phyloP scores from a whole-genome alignment of 2,797 vertebrate species.

The Pogoniulus pusillus region DNA sequence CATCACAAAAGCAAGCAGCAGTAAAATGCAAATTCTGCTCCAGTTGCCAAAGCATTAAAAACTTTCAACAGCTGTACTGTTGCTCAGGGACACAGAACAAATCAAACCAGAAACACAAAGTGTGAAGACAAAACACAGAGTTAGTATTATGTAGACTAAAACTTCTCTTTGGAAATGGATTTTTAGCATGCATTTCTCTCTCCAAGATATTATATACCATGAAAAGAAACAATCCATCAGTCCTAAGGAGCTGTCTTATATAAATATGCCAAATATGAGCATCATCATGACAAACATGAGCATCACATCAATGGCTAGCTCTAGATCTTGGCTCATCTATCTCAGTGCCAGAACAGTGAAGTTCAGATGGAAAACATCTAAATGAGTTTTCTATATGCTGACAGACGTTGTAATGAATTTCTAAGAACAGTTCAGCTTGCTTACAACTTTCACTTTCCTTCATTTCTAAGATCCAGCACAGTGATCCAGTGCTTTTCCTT shows the following conservation, averaged over 20 bases:
- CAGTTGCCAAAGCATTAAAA: slow-evolving; percentile 39
- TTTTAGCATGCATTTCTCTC: background rate
- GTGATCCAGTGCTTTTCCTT: background rate
- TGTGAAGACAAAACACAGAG: background rate
- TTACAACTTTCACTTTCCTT: background rate
- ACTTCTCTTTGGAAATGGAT: background rate
- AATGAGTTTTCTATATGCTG: background rate
- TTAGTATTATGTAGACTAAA: background rate
- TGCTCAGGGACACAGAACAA: slow-evolving; percentile 15
- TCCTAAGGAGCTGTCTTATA: background rate
- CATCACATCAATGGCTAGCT: background rate
- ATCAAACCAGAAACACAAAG: slow-evolving; percentile 26
- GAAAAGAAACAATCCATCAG: background rate
- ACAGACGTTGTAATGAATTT: background rate
- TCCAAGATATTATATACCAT: background rate
- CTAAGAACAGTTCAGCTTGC: too few relatives aligned
- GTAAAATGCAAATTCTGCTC: slow-evolving; percentile 31
- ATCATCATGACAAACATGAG: too few relatives aligned
- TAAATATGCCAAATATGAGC: background rate
- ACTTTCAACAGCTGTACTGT: slow-evolving; percentile 42
- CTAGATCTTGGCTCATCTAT: background rate
- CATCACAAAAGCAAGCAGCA: slow-evolving; percentile 12
- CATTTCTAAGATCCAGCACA: background rate
- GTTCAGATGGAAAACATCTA: background rate
- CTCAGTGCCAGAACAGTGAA: background rate